phyloP scores from a whole-genome alignment of 2,888 invertebrate species.

The Cantharis rufa region DNA sequence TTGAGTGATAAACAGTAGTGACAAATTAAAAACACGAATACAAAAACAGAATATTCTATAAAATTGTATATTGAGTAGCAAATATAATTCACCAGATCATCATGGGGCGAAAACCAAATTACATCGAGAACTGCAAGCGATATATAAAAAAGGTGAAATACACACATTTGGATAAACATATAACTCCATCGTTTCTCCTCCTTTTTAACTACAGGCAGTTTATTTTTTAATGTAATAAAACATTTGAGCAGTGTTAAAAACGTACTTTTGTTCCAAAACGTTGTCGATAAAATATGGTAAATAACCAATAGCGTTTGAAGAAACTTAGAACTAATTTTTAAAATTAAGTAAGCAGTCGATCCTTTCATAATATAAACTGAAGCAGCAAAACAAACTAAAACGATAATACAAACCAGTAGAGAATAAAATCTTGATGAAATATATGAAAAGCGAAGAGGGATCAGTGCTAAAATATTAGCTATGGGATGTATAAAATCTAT shows the following conservation, averaged over 20 bases:
- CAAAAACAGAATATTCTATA: not conserved
- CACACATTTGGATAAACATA: not conserved
- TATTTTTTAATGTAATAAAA: not conserved
- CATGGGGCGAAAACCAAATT: not conserved
- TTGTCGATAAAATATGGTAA: not conserved
- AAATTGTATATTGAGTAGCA: not conserved
- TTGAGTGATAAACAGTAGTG: not conserved
- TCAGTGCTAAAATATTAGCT: not conserved
- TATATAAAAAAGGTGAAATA: not conserved
- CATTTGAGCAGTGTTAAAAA: not conserved
- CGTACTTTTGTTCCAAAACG: not conserved
- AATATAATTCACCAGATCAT: not conserved
- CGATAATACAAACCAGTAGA: not conserved
- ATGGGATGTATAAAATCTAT: not conserved
- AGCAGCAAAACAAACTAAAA: not conserved
- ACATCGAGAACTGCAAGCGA: not conserved
- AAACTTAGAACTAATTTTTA: not conserved
- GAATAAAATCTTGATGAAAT: not conserved
- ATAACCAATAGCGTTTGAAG: not conserved
- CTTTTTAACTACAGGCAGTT: not conserved
- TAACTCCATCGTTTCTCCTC: not conserved
- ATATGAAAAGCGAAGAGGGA: not conserved
- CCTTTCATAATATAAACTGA: not conserved
- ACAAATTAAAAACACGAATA: not conserved
- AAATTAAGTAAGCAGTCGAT: not conserved